Conservation (phyloP, 2,888 invertebrate genomes). For the Parasteatoda lunata region DNA sequence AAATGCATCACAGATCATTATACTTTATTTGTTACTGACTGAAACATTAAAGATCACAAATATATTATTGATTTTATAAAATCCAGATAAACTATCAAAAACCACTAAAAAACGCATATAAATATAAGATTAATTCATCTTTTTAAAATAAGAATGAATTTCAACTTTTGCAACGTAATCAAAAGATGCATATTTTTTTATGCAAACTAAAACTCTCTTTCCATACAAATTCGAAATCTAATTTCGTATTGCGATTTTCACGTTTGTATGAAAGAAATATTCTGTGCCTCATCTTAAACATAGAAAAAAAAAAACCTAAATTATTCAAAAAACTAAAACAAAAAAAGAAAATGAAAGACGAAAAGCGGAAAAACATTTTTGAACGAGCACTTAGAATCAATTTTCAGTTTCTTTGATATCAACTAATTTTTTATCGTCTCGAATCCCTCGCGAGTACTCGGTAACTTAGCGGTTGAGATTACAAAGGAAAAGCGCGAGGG, state of each 20-base stretch:
- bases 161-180: no score
- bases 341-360: not conserved
- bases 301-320: conserved; percentile 4
- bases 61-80: no score
- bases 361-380: not conserved
- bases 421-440: conserved; percentile 33
- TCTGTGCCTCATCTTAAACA: not conserved
- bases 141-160: no score
- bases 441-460: conserved; percentile 27
- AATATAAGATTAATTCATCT: no score
- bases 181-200: no score
- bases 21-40: no score
- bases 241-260: not conserved
- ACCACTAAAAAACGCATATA: no score
- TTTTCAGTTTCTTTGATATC: conserved; percentile 51
- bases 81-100: no score
- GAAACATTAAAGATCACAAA: no score
- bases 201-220: no score
- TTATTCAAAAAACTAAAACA: not conserved
- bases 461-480: conserved; percentile 45
- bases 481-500: conserved; percentile 2
- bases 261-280: not conserved
- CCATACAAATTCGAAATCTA: not conserved
- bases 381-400: conserved; percentile 38
- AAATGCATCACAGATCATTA: no score